Conservation (phyloP, 1,140 invertebrate genomes). For the Leguminivora glycinivorella region DNA sequence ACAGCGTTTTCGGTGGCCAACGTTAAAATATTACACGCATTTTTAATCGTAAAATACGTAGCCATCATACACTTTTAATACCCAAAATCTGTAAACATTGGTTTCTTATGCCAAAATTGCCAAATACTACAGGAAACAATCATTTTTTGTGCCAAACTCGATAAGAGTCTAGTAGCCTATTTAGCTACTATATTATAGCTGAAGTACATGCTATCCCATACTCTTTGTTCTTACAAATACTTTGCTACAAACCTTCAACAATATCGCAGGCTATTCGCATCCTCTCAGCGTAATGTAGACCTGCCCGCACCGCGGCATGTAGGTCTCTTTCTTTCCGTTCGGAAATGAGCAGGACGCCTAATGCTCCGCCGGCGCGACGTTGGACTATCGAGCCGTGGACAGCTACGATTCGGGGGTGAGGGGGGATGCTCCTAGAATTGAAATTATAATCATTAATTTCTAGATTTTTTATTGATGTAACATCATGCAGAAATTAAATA, state of each 20-base stretch:
- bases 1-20: too few relatives aligned
- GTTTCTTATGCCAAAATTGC: too few relatives aligned
- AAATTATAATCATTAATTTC: slow-evolving; percentile 7
- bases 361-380: slow-evolving; percentile 70
- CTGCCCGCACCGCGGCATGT: slow-evolving; percentile 87
- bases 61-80: too few relatives aligned
- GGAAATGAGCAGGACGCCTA: slow-evolving; percentile 91
- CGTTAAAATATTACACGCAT: too few relatives aligned
- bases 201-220: too few relatives aligned
- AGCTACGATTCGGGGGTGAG: slow-evolving; percentile 90
- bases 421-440: slow-evolving; percentile 88
- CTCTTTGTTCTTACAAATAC: background rate
- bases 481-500: background rate
- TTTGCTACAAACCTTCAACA: slow-evolving; percentile 80
- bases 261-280: slow-evolving; percentile 91
- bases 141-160: too few relatives aligned
- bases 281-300: slow-evolving; percentile 83
- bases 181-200: too few relatives aligned
- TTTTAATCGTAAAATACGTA: too few relatives aligned
- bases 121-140: too few relatives aligned
- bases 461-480: background rate
- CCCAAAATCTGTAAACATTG: too few relatives aligned
- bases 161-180: too few relatives aligned
- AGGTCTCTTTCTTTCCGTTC: slow-evolving; percentile 87
- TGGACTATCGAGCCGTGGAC: slow-evolving; percentile 92